phyloP scores from a whole-genome alignment of 2,888 invertebrate species.

The Psococerastis gibbosa region DNA sequence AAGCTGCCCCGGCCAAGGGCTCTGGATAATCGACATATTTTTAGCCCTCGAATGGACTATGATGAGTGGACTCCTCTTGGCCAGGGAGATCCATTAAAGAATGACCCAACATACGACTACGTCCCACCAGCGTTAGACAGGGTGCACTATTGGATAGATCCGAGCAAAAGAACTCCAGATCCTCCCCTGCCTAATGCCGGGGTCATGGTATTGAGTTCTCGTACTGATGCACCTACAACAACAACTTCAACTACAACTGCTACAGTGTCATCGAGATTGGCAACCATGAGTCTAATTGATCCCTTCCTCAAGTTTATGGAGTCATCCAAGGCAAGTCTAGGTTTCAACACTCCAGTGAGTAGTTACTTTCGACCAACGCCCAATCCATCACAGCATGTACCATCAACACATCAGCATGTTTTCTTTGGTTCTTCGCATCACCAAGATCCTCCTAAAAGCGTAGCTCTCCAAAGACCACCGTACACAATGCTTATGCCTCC shows the following conservation, averaged over 20 bases:
- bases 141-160: slow-evolving; percentile 64
- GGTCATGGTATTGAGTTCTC: slow-evolving; percentile 41
- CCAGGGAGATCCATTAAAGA: slow-evolving; percentile 60
- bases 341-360: background rate
- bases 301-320: slow-evolving; percentile 7
- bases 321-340: background rate
- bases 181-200: slow-evolving; percentile 38
- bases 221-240: slow-evolving; percentile 32
- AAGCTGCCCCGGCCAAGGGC: background rate
- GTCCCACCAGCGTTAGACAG: slow-evolving; percentile 61
- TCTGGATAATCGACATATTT: slow-evolving; percentile 19
- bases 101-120: slow-evolving; percentile 71
- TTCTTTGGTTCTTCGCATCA: no score
- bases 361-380: background rate
- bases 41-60: slow-evolving; percentile 61
- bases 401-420: no score
- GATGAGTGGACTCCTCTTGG: slow-evolving; percentile 73
- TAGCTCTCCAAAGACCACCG: slow-evolving; percentile 18
- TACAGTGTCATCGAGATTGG: slow-evolving; percentile 1
- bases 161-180: slow-evolving; percentile 36
- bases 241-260: slow-evolving; percentile 21
- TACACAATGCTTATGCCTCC: slow-evolving; percentile 21
- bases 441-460: slow-evolving; percentile 24
- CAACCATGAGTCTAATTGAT: slow-evolving; percentile 1
- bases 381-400: background rate